Conservation (phyloP, 2,113 vertebrate genomes). For the Podiceps cristatus region DNA sequence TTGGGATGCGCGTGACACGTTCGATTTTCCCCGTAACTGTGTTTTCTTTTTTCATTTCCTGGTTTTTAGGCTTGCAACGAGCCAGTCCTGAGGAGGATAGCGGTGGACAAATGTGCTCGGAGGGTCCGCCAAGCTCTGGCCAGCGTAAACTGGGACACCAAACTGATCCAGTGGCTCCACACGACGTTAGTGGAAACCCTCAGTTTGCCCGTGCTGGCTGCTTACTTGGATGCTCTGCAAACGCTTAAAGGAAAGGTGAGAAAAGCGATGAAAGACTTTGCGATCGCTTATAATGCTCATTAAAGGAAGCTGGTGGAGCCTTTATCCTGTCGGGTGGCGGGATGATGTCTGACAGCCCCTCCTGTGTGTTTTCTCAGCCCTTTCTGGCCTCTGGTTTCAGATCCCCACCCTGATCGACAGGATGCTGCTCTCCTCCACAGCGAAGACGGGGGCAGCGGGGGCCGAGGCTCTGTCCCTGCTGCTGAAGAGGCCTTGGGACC, state of each 20-base stretch:
- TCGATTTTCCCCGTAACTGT: fast-evolving
- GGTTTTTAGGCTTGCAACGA: slow-evolving; percentile 87
- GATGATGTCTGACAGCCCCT: background rate
- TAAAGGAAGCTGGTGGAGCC: background rate
- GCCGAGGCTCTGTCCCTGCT: slow-evolving; percentile 94
- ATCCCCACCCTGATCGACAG: slow-evolving; percentile 93
- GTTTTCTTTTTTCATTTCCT: background rate
- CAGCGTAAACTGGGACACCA: slow-evolving; percentile 93
- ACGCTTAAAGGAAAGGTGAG: slow-evolving; percentile 96
- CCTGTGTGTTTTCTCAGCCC: background rate
- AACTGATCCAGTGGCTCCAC: slow-evolving; percentile 96
- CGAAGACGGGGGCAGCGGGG: slow-evolving; percentile 89
- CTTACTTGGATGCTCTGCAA: slow-evolving; percentile 96
- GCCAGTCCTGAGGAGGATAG: slow-evolving; percentile 90
- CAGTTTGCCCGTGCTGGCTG: slow-evolving; percentile 92
- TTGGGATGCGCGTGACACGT: fast-evolving
- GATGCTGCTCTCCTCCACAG: slow-evolving; percentile 90
- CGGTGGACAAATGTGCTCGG: slow-evolving; percentile 95
- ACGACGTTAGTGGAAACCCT: slow-evolving; percentile 92
- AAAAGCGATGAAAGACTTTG: background rate
- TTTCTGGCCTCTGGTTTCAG: slow-evolving; percentile 68
- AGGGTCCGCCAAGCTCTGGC: slow-evolving; percentile 93
- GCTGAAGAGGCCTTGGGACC: slow-evolving; percentile 97
- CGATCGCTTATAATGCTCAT: fast-evolving
- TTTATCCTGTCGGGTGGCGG: fast-evolving